These are phyloP conservation scores for Apis florea DNA, from an alignment of 1,140 invertebrate species.

Conservation along the genomic window DNA sequence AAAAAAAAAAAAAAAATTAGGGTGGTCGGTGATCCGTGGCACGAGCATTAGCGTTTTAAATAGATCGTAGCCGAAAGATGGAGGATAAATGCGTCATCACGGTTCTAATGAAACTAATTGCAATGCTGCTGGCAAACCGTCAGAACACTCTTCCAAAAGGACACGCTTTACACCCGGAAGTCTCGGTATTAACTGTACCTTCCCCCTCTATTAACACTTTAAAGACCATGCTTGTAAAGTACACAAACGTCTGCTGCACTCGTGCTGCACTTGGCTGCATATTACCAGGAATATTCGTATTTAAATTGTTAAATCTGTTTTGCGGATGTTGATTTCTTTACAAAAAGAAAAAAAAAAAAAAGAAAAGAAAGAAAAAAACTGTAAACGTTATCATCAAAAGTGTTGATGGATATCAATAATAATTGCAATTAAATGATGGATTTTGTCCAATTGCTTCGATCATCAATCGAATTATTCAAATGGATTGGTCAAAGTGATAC, in stretches of 20 bases:
- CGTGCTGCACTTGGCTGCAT: neutral
- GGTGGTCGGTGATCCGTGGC: neutral
- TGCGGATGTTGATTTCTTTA: too few relatives aligned
- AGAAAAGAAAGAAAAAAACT: too few relatives aligned
- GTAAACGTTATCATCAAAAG: too few relatives aligned
- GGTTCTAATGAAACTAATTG: conserved; percentile 16
- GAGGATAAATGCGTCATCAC: neutral
- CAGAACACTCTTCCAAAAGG: neutral
- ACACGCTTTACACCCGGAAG: neutral
- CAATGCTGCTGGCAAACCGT: neutral
- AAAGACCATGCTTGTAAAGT: neutral
- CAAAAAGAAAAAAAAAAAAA: too few relatives aligned
- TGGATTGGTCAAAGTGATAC: neutral
- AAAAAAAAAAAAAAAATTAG: neutral
- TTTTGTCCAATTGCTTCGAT: neutral
- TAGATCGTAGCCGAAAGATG: neutral
- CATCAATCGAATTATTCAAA: neutral
- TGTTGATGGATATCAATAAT: too few relatives aligned
- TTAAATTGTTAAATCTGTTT: too few relatives aligned
- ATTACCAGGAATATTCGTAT: too few relatives aligned
- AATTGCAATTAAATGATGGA: too few relatives aligned
- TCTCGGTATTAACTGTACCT: conserved; percentile 16
- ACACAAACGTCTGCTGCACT: neutral
- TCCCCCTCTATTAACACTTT: neutral
- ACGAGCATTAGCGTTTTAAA: neutral